Evolutionary conservation across 35 echinoderm and acorn worm species (phyloP), one percentile per base, ranked within the genome.

Genomic region (Ptychodera flava): DNA sequence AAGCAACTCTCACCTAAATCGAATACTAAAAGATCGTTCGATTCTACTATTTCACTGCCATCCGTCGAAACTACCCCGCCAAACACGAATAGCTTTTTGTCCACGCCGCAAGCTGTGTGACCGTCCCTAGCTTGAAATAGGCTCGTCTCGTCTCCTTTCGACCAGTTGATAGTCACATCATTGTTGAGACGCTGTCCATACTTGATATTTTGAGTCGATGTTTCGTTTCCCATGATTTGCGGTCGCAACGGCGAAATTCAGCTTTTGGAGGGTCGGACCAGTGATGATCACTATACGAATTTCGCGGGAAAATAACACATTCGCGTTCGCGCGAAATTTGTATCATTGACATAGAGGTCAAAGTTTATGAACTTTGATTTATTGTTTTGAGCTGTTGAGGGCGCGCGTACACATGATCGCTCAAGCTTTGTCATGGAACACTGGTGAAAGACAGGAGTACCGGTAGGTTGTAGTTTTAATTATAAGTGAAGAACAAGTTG

Each of bases 141-240:
- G 29, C 1, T 36, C 0, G 30, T 29, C 1, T 29, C 12, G 12
- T 83, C 34, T 14, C 6, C 29, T 83, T 14, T 10, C 27, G 31
- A 33, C 82, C 82, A 83, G 0, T 83, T 35, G 1, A 83, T 36
- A 36, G 34, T 35, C 12, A 83, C 82, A 1, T 33, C 37, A 35
- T 83, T 83, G 34, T 34, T 34, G 10, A 83, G 34, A 10, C n/a
- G 34, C 28, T 37, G 33, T 36, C 12, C 15, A 15, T 83, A 28
- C 30, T 34, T 36, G 16, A 36, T 2, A 1, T 34, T 15, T 22
- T 83, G 33, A 16, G 34, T 36, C 6, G 82, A 83, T 0, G 33
- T 36, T 83, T 83, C 82, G 82, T 83, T 83, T 0, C 82, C 82
- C 82, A 83, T 83, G 82, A 27, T 83, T 83, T 1, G 30, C 35